Conservation (phyloP, 2,113 vertebrate species). For the Pitta sordida region DNA sequence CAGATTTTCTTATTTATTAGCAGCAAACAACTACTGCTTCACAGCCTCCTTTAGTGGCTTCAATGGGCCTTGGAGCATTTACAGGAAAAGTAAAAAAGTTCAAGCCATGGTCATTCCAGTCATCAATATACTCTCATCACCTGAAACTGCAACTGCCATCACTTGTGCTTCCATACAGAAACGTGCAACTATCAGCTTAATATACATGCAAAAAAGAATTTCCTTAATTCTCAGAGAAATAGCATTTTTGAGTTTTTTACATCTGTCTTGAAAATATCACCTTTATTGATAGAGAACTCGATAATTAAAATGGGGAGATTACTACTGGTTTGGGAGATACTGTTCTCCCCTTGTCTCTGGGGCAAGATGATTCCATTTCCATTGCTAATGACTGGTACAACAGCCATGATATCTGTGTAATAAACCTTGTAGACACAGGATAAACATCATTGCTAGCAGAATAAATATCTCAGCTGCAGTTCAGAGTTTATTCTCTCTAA, state of each 20-base stretch:
- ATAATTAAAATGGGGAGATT: background rate
- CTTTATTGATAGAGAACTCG: background rate
- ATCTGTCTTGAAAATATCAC: background rate
- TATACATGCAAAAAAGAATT: background rate
- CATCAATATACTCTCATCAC: background rate
- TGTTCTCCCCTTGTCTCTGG: constrained; percentile 29
- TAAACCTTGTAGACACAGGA: constrained; percentile 62
- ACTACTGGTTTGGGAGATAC: constrained; percentile 21
- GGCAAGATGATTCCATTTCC: constrained; percentile 23
- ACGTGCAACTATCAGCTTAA: background rate
- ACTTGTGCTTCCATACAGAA: background rate
- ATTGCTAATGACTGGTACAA: constrained; percentile 58
- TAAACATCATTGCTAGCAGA: constrained; percentile 66
- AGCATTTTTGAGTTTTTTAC: background rate
- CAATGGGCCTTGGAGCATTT: background rate
- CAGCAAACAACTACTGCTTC: background rate
- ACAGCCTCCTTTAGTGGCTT: background rate
- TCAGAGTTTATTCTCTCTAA: constrained; percentile 72
- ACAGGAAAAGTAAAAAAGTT: background rate
- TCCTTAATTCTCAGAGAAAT: background rate
- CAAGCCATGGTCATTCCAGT: background rate
- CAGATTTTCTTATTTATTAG: background rate
- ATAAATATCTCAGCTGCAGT: constrained; percentile 73
- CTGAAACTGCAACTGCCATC: background rate
- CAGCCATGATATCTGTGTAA: constrained; percentile 53